A percentile compares a stretch with the other conserved stretches of the same genome.
phyloP scores from a whole-genome alignment of 2,113 vertebrate genomes.

The Syrrhaptes paradoxus region DNA sequence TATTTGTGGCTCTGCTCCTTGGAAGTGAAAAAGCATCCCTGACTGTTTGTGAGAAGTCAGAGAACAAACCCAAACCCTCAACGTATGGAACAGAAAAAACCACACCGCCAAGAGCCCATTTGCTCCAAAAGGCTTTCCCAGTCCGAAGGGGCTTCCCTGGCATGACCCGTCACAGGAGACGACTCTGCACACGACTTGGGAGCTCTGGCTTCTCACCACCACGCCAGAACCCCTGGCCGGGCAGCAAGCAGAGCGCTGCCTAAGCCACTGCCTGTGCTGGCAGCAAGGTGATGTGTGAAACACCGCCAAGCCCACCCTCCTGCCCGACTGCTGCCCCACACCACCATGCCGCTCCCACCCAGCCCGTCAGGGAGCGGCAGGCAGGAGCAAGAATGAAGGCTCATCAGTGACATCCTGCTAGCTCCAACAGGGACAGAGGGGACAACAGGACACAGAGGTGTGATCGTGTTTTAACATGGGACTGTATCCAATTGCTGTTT shows the following conservation, averaged over 20 bases:
- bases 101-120: neutral
- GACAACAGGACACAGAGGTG: neutral
- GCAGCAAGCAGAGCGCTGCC: neutral
- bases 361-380: rapidly evolving
- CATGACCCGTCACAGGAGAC: rapidly evolving
- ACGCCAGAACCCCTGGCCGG: neutral
- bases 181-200: rapidly evolving
- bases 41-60: neutral
- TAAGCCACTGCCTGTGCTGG: neutral
- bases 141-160: neutral
- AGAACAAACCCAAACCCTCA: neutral
- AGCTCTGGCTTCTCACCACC: neutral
- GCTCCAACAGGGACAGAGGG: neutral
- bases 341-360: rapidly evolving
- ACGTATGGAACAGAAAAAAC: neutral
- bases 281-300: neutral
- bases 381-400: neutral
- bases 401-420: rapidly evolving
- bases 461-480: rapidly evolving
- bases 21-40: neutral
- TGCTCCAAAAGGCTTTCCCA: neutral
- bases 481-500: neutral
- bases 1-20: neutral
- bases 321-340: rapidly evolving
- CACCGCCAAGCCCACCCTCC: neutral